Evolutionary conservation across 1,140 invertebrate genomes (phyloP).

Genomic region (Triops longicaudatus): DNA sequence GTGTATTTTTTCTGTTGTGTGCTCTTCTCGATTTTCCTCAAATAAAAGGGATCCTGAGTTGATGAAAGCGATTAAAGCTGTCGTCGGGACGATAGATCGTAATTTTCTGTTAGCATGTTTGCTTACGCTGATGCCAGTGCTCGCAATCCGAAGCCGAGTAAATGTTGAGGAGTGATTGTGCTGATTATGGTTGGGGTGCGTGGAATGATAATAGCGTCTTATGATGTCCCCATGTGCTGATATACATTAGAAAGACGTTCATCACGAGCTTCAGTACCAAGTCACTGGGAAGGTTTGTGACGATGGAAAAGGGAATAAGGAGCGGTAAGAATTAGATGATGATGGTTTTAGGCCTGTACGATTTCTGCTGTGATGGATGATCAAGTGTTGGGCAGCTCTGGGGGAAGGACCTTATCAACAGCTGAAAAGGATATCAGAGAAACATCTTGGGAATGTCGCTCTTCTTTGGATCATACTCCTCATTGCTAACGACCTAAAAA

Average conservation of each 20-base stretch:
- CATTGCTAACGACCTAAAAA: too few relatives aligned
- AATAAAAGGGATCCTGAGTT: too few relatives aligned
- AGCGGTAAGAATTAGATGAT: neutral
- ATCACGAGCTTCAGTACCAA: neutral
- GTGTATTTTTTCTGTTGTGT: too few relatives aligned
- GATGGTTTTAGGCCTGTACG: neutral
- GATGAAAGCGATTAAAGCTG: too few relatives aligned
- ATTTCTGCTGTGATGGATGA: neutral
- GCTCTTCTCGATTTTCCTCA: too few relatives aligned
- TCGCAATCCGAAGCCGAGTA: neutral
- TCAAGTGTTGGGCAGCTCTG: neutral
- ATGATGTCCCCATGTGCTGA: neutral
- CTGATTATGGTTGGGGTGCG: neutral
- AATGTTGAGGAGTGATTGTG: neutral
- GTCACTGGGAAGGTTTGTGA: neutral
- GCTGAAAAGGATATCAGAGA: neutral
- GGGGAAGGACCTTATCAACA: neutral
- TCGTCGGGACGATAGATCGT: too few relatives aligned
- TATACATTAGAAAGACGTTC: neutral
- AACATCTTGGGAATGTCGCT: neutral
- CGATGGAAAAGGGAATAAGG: too few relatives aligned
- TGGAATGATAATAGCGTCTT: neutral
- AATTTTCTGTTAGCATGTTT: too few relatives aligned
- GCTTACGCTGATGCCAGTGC: neutral
- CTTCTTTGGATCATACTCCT: neutral